phyloP scores from a whole-genome alignment of 2,888 invertebrate genomes.

The Ophioninae sp. region DNA sequence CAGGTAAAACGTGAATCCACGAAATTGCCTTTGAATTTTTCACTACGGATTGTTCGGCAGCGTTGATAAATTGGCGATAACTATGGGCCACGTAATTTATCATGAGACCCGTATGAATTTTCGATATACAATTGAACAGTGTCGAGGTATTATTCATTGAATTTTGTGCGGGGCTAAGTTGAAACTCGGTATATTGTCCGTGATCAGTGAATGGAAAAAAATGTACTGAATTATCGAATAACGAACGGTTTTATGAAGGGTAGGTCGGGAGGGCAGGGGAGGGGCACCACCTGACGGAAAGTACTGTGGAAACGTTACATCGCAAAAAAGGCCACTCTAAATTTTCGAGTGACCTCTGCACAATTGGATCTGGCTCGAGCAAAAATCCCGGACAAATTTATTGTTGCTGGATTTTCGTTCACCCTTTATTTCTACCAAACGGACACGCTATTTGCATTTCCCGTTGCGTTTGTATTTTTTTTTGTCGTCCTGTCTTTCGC shows the following conservation, averaged over 20 bases:
- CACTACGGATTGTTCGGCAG: slow-evolving; percentile 7
- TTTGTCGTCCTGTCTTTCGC: not conserved
- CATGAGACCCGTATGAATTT: slow-evolving; percentile 33
- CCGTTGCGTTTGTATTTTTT: slow-evolving; percentile 23
- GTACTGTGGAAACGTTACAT: not conserved
- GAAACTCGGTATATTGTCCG: slow-evolving; percentile 13
- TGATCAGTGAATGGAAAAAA: slow-evolving; percentile 20
- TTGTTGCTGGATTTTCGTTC: slow-evolving; percentile 52
- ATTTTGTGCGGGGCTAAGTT: slow-evolving; percentile 43
- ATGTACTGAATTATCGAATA: slow-evolving; percentile 47
- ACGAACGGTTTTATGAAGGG: slow-evolving; percentile 7
- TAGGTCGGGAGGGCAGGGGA: not conserved
- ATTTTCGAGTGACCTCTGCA: slow-evolving; percentile 20
- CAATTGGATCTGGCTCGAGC: slow-evolving; percentile 16
- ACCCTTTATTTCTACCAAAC: slow-evolving; percentile 23
- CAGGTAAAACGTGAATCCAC: slow-evolving; percentile 2
- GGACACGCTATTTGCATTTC: slow-evolving; percentile 33
- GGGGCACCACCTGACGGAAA: slow-evolving; percentile 15
- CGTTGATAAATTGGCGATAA: slow-evolving; percentile 20
- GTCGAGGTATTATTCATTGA: slow-evolving; percentile 40
- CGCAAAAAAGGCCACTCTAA: not conserved
- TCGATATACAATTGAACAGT: slow-evolving; percentile 39
- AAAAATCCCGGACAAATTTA: slow-evolving; percentile 51
- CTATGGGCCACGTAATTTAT: slow-evolving; percentile 14
- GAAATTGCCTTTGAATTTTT: slow-evolving; percentile 46